Evolutionary conservation across 2,797 vertebrate species (phyloP).

Genomic region (Sternarchorhynchus goeldii): DNA sequence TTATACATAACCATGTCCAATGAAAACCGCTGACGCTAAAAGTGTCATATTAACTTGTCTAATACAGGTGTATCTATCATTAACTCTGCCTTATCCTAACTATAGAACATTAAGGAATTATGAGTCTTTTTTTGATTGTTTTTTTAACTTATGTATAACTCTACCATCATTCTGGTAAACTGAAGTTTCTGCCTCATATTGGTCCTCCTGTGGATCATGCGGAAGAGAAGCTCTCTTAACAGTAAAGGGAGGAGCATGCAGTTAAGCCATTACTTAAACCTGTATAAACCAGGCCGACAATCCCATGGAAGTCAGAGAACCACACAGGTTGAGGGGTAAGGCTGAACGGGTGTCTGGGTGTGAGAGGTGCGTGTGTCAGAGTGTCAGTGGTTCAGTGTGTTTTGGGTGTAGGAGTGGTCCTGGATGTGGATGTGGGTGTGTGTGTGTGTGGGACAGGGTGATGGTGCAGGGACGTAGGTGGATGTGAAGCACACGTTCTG

Average conservation of each 20-base stretch:
- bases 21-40: too few relatives aligned
- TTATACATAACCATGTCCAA: too few relatives aligned
- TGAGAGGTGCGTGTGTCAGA: not conserved
- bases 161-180: constrained; percentile 32
- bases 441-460: constrained; percentile 29
- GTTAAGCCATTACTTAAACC: not conserved
- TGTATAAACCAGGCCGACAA: constrained; percentile 6
- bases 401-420: too few relatives aligned
- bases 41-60: too few relatives aligned
- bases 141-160: not conserved
- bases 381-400: too few relatives aligned
- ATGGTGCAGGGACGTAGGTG: constrained; percentile 24
- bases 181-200: constrained; percentile 15
- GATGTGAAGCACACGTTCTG: constrained; percentile 13
- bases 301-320: not conserved
- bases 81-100: too few relatives aligned
- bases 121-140: too few relatives aligned
- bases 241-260: constrained; percentile 31
- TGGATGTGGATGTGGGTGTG: not conserved
- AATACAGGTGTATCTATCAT: too few relatives aligned
- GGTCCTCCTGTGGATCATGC: constrained; percentile 20
- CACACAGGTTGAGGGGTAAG: not conserved
- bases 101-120: not conserved
- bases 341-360: constrained; percentile 16
- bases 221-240: not conserved